Evolutionary conservation across 2,113 vertebrate genomes (phyloP), one percentile per base, ranked within the genome.

Genomic region (Chroicocephalus ridibundus): DNA sequence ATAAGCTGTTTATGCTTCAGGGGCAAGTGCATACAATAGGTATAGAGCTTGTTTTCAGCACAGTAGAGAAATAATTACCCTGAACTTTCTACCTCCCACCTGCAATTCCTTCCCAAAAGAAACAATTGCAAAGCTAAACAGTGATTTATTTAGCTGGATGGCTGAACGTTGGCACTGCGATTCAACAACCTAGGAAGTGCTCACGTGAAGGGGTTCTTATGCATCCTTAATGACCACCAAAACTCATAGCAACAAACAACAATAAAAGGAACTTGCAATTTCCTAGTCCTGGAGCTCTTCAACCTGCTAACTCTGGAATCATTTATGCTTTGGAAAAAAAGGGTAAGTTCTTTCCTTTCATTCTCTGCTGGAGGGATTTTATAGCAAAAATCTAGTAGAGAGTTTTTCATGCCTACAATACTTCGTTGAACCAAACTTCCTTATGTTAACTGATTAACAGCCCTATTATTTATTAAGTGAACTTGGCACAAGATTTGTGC

Each of bases 31-130:
- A 61, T 42, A 92, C 86, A 95, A 94, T 64, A 92, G 69, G 74
- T 77, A 94, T 6, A 58, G 57, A 82, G 32, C 83, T 87, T 77
- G 66, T 91, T 94, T 94, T 70, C 74, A 89, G 46, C 60, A 80
- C n/a, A 54, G 57, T 0, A 72, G 57, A 81, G 83, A 90, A 94
- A 66, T 79, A 86, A 90, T 86, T 91, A 89, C 74, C 29, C 71
- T 80, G 81, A 95, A 94, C 91, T 94, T 94, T 88, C 92, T 76
- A 95, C 86, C 91, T 93, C 77, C 88, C 65, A 94, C 92, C 65
- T 77, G 55, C 75, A 90, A 58, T 80, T 86, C 58, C 57, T 88
- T 52, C 82, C 47, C 69, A 60, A 71, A 88, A 92, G 82, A 86
- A 93, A 94, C 91, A 94, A 93, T 32, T 61, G 65, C 70, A 82